Base-by-base conservation (phyloP, 2,797 vertebrate species). In the Gouania willdenowi region DNA sequence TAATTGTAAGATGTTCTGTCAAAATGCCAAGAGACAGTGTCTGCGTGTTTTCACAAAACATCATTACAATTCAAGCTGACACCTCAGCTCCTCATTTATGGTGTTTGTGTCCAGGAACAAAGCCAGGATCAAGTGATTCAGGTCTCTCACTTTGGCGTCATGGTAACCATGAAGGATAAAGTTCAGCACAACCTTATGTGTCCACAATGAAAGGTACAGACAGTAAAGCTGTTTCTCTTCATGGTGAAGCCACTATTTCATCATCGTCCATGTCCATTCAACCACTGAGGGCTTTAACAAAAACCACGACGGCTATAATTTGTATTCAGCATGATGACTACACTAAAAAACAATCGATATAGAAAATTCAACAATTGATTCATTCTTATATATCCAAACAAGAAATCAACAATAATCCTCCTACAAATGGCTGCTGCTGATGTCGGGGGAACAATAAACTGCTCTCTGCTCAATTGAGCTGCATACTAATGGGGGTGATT, bases 401-500 rank as follows among this genome's bases (percentile, higher is more conserved):
- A 44, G 34, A 71, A 67, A 62, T 74, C 21, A 48, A 34, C 53
- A 66, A 65, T 75, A 70, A 79, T 77, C 56, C 53, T 60, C 39
- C 69, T 39, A 59, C 23, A 75, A 74, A 67, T 35, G 51, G 48
- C 34, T 52, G 5, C 44, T 24, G 53, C 42, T 42, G 46, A 40
- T 46, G 54, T 50, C 60, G 22, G 30, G 66, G 65, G 75, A 73
- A 79, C 71, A 72, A 77, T 68, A 49, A 59, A 43, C 57, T 49
- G 49, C 24, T 62, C 66, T 66, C 60, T 57, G 65, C 71, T 75
- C 78, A 68, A 69, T 75, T 67, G 68, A 74, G 67, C 72, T 82
- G 79, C 64, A 84, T 83, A 81, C 73, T 81, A 82, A 87, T 77
- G 26, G 55, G n/a, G 54, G 34, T 75, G 76, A 84, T 86, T 84